Evolutionary conservation across 2,888 invertebrate genomes (phyloP), one percentile per base, ranked within the genome.

Genomic region (Zygothrica quintamaculata): DNA sequence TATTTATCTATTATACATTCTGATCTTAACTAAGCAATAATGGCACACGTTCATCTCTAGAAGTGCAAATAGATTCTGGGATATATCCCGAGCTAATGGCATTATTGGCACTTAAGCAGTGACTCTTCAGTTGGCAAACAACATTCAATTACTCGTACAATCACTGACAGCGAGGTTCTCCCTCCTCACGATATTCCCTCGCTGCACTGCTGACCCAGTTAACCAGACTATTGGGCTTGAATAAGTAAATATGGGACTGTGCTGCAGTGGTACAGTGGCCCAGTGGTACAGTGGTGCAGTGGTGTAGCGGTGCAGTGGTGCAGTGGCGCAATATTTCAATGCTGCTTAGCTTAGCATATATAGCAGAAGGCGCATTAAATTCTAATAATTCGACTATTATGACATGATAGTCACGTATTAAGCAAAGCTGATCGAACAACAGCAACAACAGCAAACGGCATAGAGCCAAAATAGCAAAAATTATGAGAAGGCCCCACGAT

Each of bases 351-450:
- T 58, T 58, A 48, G n/a, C 61, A 62, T 57, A 22, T 5, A 22
- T 22, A 22, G 18, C 18, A 48, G 71, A 13, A 69, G 65, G 74
- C 81, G 75, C 81, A 82, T 82, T 86, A 82, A 81, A 87, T 84
- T 87, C 85, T 82, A 87, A 82, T 82, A 82, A 84, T 81, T 87
- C 81, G 82, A 29, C 86, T 82, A 81, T 87, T 82, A 87, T 82
- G 81, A 82, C 81, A 84, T 84, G 81, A 87, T 82, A 82, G 87
- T 82, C 87, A 82, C 87, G 87, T 84, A 82, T 82, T 82, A 82
- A 60, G 68, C 76, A 72, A 80, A 78, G 75, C 77, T 47, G 50
- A 71, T 50, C 52, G 13, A 44, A 44, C 37, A 64, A 44, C 53
- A 43, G 42, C 50, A 66, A 34, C 66, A 51, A 26, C 51, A 57